Evolutionary conservation across 1,140 invertebrate species (phyloP), one percentile per base, ranked within the genome.

Genomic region (Latrodectus geometricus): DNA sequence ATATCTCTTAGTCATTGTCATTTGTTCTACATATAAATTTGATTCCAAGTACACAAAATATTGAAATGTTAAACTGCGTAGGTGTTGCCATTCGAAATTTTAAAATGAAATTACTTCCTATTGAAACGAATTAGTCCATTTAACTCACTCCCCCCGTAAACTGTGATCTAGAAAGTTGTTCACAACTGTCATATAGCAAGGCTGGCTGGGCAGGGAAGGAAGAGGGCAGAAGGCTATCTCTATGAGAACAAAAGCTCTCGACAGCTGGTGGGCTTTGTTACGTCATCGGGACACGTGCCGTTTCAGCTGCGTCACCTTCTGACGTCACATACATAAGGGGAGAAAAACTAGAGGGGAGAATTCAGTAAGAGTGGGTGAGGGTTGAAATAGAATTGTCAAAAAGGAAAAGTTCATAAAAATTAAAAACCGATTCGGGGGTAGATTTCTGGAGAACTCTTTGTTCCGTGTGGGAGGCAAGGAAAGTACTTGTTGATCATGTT

Each of bases 261-360:
- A 86, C 83, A 86, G 83, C 83, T 86, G 83, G 83, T 86, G 83
- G 83, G 83, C 83, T 35, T 17, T 48, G 72, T 86, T 73, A 86
- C 83, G 83, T 86, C 83, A 86, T 50, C 74, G 12, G n/a, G 74
- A 21, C 83, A 86, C 83, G 83, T 86, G 83, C 74, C 75, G 50
- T 66, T 72, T 66, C 83, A 86, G 83, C 83, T 86, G 83, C 83
- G 83, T 86, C 83, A 86, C 75, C 54, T 50, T 23, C 20, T 84
- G 82, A 84, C 82, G 73, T 84, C 82, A 76, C 82, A 21, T 4
- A n/a, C 54, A 61, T 61, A 17, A 17, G 17, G 54, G 54, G 54
- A 35, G 35, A 35, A 35, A 35, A 35, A 35, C 35, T 35, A 35
- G 35, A 35, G 35, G 35, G 35, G 35, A 35, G 35, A 35, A 5